Conservation (phyloP, 2,888 invertebrate species). For the Aphodius granarius region DNA sequence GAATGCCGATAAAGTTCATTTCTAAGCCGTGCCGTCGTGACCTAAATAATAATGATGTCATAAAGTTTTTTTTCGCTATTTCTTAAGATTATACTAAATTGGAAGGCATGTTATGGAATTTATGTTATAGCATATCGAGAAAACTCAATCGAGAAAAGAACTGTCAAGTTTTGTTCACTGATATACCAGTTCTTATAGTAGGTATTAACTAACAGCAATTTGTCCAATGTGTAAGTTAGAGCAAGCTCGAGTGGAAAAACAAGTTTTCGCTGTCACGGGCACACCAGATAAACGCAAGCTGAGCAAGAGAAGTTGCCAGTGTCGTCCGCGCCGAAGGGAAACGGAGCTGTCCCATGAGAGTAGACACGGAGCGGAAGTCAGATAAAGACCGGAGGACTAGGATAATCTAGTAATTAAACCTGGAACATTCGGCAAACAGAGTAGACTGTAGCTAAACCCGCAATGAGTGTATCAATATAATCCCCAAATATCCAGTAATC, state of each 20-base stretch:
- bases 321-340: not conserved
- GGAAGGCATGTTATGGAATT: not conserved
- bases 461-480: not conserved
- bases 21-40: not conserved
- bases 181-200: not conserved
- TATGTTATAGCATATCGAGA: too few relatives aligned
- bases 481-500: not conserved
- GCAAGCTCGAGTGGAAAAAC: not conserved
- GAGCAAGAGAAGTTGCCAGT: slow-evolving; percentile 1
- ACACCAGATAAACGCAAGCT: not conserved
- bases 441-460: not conserved
- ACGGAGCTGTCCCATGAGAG: slow-evolving; percentile 2
- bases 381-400: slow-evolving; percentile 10
- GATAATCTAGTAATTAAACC: slow-evolving; percentile 9
- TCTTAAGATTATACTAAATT: not conserved
- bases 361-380: slow-evolving; percentile 3
- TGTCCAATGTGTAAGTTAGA: not conserved
- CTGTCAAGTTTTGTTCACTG: too few relatives aligned
- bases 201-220: not conserved
- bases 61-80: not conserved
- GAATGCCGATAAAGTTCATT: not conserved
- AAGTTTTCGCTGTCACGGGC: not conserved
- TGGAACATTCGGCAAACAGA: not conserved
- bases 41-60: not conserved
- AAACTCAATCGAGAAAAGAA: too few relatives aligned